Percentiles rank a stretch among this genome's conserved stretches.
phyloP scores from a whole-genome alignment of 2,113 vertebrate species.

The Otocyon megalotis region DNA sequence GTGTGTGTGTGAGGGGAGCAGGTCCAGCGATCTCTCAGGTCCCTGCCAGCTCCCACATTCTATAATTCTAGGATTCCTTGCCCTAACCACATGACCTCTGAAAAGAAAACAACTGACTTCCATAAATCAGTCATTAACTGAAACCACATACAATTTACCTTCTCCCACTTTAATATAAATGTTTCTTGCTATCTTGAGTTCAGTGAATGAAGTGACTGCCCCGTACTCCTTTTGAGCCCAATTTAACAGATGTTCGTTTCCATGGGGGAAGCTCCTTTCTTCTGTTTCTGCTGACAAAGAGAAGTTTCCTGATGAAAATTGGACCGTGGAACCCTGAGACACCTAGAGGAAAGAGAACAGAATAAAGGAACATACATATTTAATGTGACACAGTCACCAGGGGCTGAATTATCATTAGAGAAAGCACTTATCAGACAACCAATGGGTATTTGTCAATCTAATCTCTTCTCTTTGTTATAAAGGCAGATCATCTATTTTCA shows the following conservation, averaged over 20 bases:
- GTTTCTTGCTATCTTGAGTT: slow-evolving; percentile 94
- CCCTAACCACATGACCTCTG: slow-evolving; percentile 35
- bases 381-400: not conserved
- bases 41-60: not conserved
- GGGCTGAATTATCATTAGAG: not conserved
- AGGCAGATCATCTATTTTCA: not conserved
- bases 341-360: slow-evolving; percentile 89
- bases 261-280: slow-evolving; percentile 90
- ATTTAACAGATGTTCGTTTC: slow-evolving; percentile 93
- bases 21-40: not conserved
- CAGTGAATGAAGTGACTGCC: slow-evolving; percentile 98
- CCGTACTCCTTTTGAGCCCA: slow-evolving; percentile 94
- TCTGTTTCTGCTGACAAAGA: slow-evolving; percentile 88
- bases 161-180: slow-evolving; percentile 99
- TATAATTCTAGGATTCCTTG: not conserved
- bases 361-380: not conserved
- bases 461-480: not conserved
- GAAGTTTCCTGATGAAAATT: slow-evolving; percentile 91
- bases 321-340: slow-evolving; percentile 91
- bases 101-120: not conserved
- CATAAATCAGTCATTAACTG: slow-evolving; percentile 36
- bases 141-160: slow-evolving; percentile 88
- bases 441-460: not conserved
- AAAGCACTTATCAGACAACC: slow-evolving; percentile 11
- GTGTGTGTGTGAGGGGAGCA: not conserved